Base-by-base conservation (phyloP, 2,797 vertebrate species). In the Neostethus bicornis region DNA sequence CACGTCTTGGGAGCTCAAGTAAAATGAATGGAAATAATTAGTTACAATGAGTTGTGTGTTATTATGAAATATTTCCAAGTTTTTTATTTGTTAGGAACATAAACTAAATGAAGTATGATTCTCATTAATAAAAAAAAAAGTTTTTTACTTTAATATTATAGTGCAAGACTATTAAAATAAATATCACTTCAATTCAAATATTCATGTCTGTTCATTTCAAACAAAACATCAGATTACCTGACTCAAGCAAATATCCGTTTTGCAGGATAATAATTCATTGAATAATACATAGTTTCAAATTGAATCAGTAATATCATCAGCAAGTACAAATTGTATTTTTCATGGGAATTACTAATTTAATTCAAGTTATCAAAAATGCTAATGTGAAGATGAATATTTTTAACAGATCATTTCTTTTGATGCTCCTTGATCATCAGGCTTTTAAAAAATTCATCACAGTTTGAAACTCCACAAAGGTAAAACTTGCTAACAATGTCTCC, bases 321-420 rank as follows among this genome's bases (percentile, higher is more conserved):
- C 9, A 1, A 48, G 56, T 37, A 44, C 45, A 73, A 72, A 68
- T 83, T 17, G 6, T 51, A 65, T 66, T 73, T 78, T 75, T 51
- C 66, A 79, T 44, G 42, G 59, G 47, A 80, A 59, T 79, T 61
- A 76, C 64, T 59, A 31, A 74, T 70, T 81, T 55, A 74, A 74
- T 21, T 62, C 0, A 47, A 77, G 53, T 60, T 81, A 84, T 77
- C 77, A 77, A 66, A 77, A 80, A 84, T 84, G 75, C 37, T 68
- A 70, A 77, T 80, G 21, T 34, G 21, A 62, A 41, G 39, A 54
- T 29, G 48, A 47, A 52, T 60, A 63, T 70, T 67, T 73, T 71
- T 31, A 51, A 58, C 37, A 2, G 17, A 57, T 53, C 67, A 34
- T 45, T 66, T 75, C 55, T 45, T 11, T 5, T 56, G 56, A 59